Conservation (phyloP, 37 sponge, comb jelly and placozoan genomes). For the Hexactinellida sp. region DNA sequence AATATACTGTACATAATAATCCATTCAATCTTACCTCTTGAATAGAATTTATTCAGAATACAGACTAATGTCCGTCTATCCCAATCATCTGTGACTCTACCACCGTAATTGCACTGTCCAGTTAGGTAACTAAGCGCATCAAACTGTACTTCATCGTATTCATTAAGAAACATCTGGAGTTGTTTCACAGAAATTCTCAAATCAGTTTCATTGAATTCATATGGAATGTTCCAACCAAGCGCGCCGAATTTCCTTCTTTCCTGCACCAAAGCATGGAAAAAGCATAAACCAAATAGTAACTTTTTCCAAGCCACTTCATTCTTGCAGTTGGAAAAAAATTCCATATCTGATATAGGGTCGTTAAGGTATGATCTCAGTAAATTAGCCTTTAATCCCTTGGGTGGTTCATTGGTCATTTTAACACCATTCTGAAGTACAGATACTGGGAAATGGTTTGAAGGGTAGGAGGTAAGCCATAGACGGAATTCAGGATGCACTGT, state of each 20-base stretch:
- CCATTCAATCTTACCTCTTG: background rate
- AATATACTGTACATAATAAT: too few species aligned
- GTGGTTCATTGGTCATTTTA: constrained; percentile 99
- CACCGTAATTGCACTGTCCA: constrained; percentile 99
- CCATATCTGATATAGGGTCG: constrained; percentile 87
- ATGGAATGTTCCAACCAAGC: constrained; percentile 97
- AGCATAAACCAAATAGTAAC: constrained; percentile 90
- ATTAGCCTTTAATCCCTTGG: constrained; percentile 92
- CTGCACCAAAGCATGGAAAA: constrained; percentile 95
- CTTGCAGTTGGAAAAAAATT: constrained; percentile 77
- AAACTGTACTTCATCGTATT: constrained; percentile 95
- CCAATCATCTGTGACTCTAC: constrained; percentile 97
- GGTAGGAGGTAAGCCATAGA: constrained; percentile 95
- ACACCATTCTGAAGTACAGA: constrained; percentile 98
- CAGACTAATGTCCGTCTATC: constrained; percentile 80
- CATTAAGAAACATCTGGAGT: constrained; percentile 93
- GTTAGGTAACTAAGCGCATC: constrained; percentile 87
- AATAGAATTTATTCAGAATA: constrained; percentile 94
- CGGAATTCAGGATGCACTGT: constrained; percentile 91
- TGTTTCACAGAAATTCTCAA: constrained; percentile 91
- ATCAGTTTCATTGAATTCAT: constrained; percentile 99
- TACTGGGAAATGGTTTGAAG: constrained; percentile 91
- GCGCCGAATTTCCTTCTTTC: constrained; percentile 93
- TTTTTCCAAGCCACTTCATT: constrained; percentile 74
- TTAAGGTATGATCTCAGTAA: constrained; percentile 82